Evolutionary conservation across 23 tunicate genomes (phyloP), one percentile per base, ranked within the genome.

Genomic region (Trididemnum clinides): DNA sequence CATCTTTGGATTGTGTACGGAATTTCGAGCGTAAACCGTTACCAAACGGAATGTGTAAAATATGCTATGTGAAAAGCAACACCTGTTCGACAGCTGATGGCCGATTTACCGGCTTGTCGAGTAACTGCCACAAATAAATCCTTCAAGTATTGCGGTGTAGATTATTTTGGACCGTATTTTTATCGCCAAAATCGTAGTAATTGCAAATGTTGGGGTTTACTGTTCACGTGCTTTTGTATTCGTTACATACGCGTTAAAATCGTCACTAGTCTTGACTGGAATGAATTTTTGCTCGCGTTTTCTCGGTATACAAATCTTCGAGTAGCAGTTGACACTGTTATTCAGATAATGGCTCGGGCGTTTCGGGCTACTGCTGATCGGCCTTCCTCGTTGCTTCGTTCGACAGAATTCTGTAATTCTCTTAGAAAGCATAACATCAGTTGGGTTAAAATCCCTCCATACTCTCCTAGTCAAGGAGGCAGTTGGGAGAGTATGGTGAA

Each of bases 21-120:
- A 29, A 66, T 66, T 66, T 66, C 75, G 37, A 29, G 37, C 75
- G 75, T 66, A 66, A 66, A 66, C 10, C 37, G 3, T 66, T 66
- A 30, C n/a, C 5, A 29, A 4, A 37, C 75, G 4, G n/a, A 32
- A 3, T 66, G 75, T 23, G 37, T 36, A 3, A 32, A 29, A 66
- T 4, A 37, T 32, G 37, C 37, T 6, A 7, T 30, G 7, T 66
- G 21, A 4, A 66, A 66, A 66, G 37, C 75, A 6, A 10, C 20
- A 59, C 66, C 66, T 25, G 5, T 59, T 10, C 3, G 23, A 19
- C 20, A 59, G 3, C 22, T 66, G 31, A 66, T 66, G 6, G 22
- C 12, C 4, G 75, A 66, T 66, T 31, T 66, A 4, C 75, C 75
- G n/a, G 36, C 36, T 10, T 66, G 75, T 20, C 36, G 75, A 28